Conservation (phyloP, 2,888 invertebrate species). For the Smittia aterrima region DNA sequence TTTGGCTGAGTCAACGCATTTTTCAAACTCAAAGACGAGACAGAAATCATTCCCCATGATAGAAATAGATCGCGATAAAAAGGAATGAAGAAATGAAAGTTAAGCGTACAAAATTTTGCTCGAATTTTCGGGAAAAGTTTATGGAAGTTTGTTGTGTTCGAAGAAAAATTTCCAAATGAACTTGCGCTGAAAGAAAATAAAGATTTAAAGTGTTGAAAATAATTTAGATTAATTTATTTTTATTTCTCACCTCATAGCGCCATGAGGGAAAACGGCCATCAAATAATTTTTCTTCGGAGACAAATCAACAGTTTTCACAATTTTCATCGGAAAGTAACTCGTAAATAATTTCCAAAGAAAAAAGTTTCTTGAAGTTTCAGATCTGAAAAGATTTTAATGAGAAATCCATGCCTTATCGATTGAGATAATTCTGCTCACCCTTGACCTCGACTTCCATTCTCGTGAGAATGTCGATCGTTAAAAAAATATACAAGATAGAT, state of each 20-base stretch:
- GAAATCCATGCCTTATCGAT: too few species aligned
- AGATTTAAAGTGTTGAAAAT: not conserved
- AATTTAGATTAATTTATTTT: not conserved
- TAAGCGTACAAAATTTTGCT: slow-evolving; percentile 50
- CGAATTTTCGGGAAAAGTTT: slow-evolving; percentile 64
- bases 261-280: slow-evolving; percentile 88
- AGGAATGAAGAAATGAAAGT: slow-evolving; percentile 42
- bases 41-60: slow-evolving; percentile 58
- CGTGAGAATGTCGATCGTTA: too few species aligned
- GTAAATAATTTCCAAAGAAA: slow-evolving; percentile 53
- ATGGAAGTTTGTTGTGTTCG: slow-evolving; percentile 60
- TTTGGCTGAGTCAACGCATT: slow-evolving; percentile 56
- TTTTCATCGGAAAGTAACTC: slow-evolving; percentile 80
- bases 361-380: too few species aligned
- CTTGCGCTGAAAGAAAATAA: slow-evolving; percentile 60
- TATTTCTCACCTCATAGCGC: slow-evolving; percentile 50
- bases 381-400: too few species aligned
- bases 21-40: slow-evolving; percentile 66
- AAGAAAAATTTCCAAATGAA: slow-evolving; percentile 74
- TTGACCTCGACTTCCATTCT: too few species aligned
- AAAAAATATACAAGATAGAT: too few species aligned
- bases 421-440: too few species aligned
- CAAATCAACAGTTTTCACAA: slow-evolving; percentile 80
- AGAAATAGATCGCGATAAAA: slow-evolving; percentile 60
- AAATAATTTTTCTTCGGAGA: slow-evolving; percentile 79